Base-by-base conservation (phyloP, 2,797 vertebrate genomes). In the Mico argentatus region DNA sequence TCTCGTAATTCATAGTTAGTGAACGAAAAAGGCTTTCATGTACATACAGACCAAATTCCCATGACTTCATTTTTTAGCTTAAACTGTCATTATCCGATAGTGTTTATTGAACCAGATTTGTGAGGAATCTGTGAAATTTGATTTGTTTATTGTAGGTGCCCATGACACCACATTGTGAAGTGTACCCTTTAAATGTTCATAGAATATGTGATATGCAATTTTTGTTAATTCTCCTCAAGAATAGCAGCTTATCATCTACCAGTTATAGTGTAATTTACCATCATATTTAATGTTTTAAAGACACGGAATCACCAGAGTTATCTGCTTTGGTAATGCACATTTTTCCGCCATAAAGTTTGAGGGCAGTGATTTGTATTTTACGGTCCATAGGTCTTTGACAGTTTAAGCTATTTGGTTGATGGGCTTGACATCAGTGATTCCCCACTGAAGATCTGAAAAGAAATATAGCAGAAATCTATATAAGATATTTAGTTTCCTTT, bases 61-160 rank as follows among this genome's bases (percentile, higher is more conserved):
- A 52, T 73, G 76, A 30, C 73, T 90, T 92, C 59, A 70, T 70
- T 90, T 89, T 93, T 76, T 26, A 76, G 14, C 48, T 79, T 91
- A 48, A 48, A 41, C 24, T 86, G 30, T 76, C 39, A 76, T 88
- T 93, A 82, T 92, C 30, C 12, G 77, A 46, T 59, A 59, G 10
- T 88, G 39, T 83, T 92, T 59, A 73, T 79, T 76, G 15, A 13
- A 88, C 7, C 36, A 80, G 22, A 46, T 86, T 77, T 92, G 46
- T 92, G 50, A 94, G n/a, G 4, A 77, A 84, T 96, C n/a, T 77
- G 86, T 92, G 64, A 24, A 95, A 92, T 39, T 64, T 96, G 67
- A 88, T 39, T 72, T 95, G 67, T 96, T 96, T 92, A 70, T 91
- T 94, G 9, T 77, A 75, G 19, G 3, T 57, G 77, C 55, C 48